Evolutionary conservation across 2,113 vertebrate species (phyloP).

Genomic region (Mobula hypostoma): DNA sequence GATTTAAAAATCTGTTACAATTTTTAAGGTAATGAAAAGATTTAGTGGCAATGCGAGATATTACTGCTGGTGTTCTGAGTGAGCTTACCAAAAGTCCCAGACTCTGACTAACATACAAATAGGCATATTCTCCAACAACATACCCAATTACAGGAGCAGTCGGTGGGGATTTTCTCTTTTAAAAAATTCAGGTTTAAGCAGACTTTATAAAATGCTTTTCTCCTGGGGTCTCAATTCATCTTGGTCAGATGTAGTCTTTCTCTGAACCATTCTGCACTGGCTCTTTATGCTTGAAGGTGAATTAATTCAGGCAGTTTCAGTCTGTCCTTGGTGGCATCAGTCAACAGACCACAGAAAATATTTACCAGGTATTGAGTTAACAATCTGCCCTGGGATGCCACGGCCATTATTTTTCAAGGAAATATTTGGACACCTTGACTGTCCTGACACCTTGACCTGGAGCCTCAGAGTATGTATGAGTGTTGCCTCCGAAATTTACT

Average conservation of each 20-base stretch:
- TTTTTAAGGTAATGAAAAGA: background rate
- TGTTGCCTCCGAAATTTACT: background rate
- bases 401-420: background rate
- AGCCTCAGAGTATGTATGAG: too few species aligned
- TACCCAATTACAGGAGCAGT: background rate
- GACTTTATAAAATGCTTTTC: background rate
- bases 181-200: background rate
- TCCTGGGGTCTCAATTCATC: background rate
- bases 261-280: background rate
- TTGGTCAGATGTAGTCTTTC: background rate
- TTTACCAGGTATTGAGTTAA: background rate
- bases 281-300: background rate
- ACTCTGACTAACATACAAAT: background rate
- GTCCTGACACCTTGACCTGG: background rate
- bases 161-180: background rate
- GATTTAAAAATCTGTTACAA: background rate
- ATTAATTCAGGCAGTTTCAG: background rate
- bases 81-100: background rate
- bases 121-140: background rate
- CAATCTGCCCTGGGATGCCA: background rate
- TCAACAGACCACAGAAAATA: background rate
- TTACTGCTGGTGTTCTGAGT: background rate
- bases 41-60: background rate
- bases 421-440: slow-evolving; percentile 1
- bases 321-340: background rate